Base-by-base conservation (phyloP, 1,140 invertebrate species). In the Pseudomyrmex sp. region DNA sequence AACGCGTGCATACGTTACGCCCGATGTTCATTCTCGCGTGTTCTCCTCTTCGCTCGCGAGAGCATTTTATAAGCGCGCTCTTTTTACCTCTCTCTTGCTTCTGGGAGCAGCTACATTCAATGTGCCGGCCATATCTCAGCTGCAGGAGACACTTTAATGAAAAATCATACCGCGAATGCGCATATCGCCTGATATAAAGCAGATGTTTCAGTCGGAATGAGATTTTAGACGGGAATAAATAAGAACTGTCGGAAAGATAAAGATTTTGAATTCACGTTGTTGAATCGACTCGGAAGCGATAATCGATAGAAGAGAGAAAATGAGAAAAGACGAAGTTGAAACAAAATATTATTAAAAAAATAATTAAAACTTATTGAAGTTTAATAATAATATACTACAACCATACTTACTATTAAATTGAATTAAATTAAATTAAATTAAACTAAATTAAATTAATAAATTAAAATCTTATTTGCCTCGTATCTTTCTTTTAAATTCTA, bases 161-260 rank as follows among this genome's bases (percentile, higher is more conserved):
- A 93, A 94, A 94, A 93, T 94, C 93, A 94, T 94, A 93, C 93
- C 91, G 92, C 89, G 92, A 94, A 93, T 93, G 89, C 91, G 91
- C 91, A 91, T 91, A 89, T 91, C 89, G 85, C 85, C 88, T 90
- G 90, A 90, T 92, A 92, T 91, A 91, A 88, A 80, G 85, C 91
- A 84, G 91, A 94, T 94, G 93, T 93, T 93, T 94, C 93, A 93
- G 75, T 83, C 89, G 91, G 75, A 94, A 93, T 94, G 92, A 93
- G 93, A 94, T 94, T 93, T 93, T 93, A 92, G 93, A 94, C 92
- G 91, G 92, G 92, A 92, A 94, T 93, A 93, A 93, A 93, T 93
- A 93, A 93, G 92, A 80, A 93, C 89, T 56, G 73, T 52, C 23
- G 50, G 74, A 79, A 66, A 59, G 68, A 59, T 62, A 35, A 35